Conservation (phyloP, 1,140 invertebrate species). For the Cydia strobilella region DNA sequence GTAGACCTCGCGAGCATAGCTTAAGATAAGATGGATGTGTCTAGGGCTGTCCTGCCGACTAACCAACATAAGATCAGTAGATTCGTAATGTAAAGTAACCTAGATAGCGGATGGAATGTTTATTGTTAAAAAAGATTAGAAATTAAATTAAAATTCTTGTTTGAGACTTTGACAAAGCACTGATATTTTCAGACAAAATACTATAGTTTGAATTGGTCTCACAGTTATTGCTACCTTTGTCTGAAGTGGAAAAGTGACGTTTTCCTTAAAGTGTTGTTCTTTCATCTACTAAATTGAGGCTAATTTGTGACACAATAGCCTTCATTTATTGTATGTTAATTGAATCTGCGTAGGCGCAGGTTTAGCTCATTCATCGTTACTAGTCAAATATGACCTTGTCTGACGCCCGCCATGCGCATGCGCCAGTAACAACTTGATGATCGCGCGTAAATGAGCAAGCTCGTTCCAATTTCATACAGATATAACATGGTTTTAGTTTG, state of each 20-base stretch:
- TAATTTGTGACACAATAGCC: background rate
- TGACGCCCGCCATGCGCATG: no score
- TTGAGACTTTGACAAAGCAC: no score
- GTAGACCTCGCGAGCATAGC: no score
- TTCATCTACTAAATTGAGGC: background rate
- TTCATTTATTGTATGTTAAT: constrained; percentile 18
- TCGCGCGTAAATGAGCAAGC: no score
- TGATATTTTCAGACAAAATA: no score
- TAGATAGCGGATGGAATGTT: no score
- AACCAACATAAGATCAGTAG: no score
- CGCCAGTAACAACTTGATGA: background rate
- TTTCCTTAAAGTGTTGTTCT: background rate
- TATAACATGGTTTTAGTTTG: background rate
- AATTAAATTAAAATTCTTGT: no score
- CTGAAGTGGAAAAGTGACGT: background rate
- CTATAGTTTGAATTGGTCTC: background rate
- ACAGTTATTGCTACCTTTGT: background rate
- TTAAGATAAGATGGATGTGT: no score
- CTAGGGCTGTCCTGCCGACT: no score
- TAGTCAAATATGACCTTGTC: background rate
- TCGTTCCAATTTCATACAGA: background rate
- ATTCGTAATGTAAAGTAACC: no score
- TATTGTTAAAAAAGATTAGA: no score
- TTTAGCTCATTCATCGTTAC: constrained; percentile 9
- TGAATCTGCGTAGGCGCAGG: constrained; percentile 33